Conservation (phyloP, 2,113 vertebrate genomes). For the Aegithalos caudatus region DNA sequence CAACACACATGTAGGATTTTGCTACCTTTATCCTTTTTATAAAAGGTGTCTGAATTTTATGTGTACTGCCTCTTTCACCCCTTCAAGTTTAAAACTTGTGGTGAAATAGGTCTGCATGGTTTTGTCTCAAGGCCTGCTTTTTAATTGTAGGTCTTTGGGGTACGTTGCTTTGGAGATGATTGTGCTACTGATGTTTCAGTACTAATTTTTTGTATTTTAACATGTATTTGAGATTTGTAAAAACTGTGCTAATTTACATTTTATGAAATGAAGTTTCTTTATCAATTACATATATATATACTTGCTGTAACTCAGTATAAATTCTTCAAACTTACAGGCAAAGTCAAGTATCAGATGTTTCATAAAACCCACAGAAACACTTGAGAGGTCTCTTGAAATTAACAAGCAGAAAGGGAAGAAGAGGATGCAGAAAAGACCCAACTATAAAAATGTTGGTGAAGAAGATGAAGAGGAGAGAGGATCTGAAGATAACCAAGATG, state of each 20-base stretch:
- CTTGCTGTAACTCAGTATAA: background rate
- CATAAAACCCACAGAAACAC: conserved; percentile 88
- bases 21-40: background rate
- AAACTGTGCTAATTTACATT: background rate
- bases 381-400: conserved; percentile 94
- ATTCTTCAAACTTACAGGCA: conserved; percentile 63
- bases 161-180: background rate
- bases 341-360: conserved; percentile 87
- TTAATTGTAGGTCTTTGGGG: background rate
- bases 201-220: background rate
- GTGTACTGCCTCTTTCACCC: background rate
- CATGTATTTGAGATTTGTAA: background rate
- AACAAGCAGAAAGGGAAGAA: conserved; percentile 91
- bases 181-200: background rate
- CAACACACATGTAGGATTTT: background rate
- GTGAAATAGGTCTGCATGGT: background rate
- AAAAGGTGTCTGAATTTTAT: background rate
- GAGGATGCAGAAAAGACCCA: conserved; percentile 90
- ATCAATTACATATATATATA: background rate
- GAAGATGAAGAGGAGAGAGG: conserved; percentile 92
- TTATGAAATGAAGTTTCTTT: background rate
- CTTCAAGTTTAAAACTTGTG: background rate
- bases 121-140: background rate
- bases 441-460: conserved; percentile 98
- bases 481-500: conserved; percentile 76